Base-by-base conservation (phyloP, 2,888 invertebrate species). In the Cephus nigrinus region DNA sequence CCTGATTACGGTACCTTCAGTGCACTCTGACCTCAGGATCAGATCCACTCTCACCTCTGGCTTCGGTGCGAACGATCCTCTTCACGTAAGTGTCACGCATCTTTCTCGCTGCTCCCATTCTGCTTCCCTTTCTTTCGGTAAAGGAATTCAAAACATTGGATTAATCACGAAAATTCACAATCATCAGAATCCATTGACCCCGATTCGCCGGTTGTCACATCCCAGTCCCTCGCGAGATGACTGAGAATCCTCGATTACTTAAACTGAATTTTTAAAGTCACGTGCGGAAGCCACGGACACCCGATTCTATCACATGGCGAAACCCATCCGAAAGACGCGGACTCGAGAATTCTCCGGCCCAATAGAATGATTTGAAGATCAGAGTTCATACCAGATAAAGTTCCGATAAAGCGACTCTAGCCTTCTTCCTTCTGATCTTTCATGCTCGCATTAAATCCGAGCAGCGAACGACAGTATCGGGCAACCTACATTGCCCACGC, bases 371-470 rank as follows among this genome's bases (percentile, higher is more conserved):
- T 87, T 87, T 87, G 82, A 77, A 84, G 88, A 84, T 88, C 87
- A 88, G 80, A 88, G 88, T 86, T 89, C 87, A 83, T 35, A 76
- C 55, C 23, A 76, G 89, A 89, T 89, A 89, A 88, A 72, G 23
- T 34, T 68, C 69, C 73, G 74, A 69, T 74, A 77, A 75, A n/a
- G 23, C 68, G 75, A 80, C 76, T 74, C 23, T 55, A 55, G 55
- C 2, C 23, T 23, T 40, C 40, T 15, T 40, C 40, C 40, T 40
- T 15, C 40, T 40, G 40, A 40, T 40, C 15, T 40, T 40, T 40
- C 40, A 5, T 5, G 40, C 40, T 40, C 15, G 15, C 15, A 40
- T 40, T 40, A 4, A 1, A 5, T 15, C 15, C 40, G 40, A 40
- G 40, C 40, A 15, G 40, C 40, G 5, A 40, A 15, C 40, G 15